Conservation (phyloP, 2,888 invertebrate species). For the Platypus cylindrus region DNA sequence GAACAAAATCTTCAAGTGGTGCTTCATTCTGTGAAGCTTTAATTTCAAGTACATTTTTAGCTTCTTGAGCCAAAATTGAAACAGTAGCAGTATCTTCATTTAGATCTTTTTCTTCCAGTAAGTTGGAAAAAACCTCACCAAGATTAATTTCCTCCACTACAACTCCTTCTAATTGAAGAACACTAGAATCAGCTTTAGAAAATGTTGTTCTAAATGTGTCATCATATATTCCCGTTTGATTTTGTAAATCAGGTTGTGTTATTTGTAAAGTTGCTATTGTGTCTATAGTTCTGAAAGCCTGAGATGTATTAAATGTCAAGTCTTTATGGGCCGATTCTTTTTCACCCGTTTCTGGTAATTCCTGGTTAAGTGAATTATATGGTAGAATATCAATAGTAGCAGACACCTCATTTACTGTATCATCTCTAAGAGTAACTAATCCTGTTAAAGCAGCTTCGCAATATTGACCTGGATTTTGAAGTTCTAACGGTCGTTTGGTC, state of each 20-base stretch:
- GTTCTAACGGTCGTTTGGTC: slow-evolving; percentile 13
- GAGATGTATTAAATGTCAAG: slow-evolving; percentile 19
- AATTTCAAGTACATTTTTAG: slow-evolving; percentile 50
- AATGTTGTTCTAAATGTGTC: slow-evolving; percentile 33
- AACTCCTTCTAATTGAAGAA: slow-evolving; percentile 38
- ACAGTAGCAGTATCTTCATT: slow-evolving; percentile 23
- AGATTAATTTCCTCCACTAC: slow-evolving; percentile 36
- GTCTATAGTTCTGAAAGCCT: slow-evolving; percentile 31
- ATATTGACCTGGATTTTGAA: slow-evolving; percentile 15
- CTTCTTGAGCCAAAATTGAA: slow-evolving; percentile 49
- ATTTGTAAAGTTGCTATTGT: slow-evolving; percentile 41
- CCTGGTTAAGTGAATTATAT: slow-evolving; percentile 30
- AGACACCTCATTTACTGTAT: slow-evolving; percentile 9
- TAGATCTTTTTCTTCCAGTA: slow-evolving; percentile 31
- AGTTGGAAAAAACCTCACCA: slow-evolving; percentile 25
- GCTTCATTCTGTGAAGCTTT: slow-evolving; percentile 48
- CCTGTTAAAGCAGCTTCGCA: slow-evolving; percentile 16
- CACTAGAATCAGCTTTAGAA: slow-evolving; percentile 33
- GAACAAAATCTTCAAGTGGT: slow-evolving; percentile 32
- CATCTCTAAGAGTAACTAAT: slow-evolving; percentile 14
- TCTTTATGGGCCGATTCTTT: slow-evolving; percentile 31
- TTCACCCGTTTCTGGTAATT: slow-evolving; percentile 33
- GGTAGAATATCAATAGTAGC: slow-evolving; percentile 31
- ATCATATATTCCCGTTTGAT: slow-evolving; percentile 37
- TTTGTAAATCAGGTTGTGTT: slow-evolving; percentile 41